Conservation (phyloP, 2,113 vertebrate genomes). For the Apus apus region DNA sequence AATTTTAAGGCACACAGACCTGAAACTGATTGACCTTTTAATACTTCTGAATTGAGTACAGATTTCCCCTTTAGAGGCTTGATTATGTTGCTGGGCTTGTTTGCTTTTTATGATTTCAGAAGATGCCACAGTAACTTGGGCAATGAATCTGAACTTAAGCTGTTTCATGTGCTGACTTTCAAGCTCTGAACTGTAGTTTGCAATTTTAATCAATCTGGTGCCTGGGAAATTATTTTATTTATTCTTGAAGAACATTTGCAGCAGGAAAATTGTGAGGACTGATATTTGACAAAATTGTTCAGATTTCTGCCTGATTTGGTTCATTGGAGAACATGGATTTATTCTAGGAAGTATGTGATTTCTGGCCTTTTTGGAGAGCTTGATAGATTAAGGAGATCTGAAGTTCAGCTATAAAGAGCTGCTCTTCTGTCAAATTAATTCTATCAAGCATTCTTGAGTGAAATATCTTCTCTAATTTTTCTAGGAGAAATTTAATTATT, state of each 20-base stretch:
- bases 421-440: neutral
- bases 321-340: neutral
- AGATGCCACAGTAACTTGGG: conserved; percentile 55
- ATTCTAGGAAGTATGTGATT: neutral
- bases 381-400: neutral
- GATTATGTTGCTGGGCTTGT: conserved; percentile 36
- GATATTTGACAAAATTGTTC: neutral
- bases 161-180: conserved; percentile 25
- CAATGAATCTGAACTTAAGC: conserved; percentile 28
- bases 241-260: neutral
- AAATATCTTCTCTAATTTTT: neutral
- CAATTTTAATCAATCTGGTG: conserved; percentile 8
- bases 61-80: conserved; percentile 57
- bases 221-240: conserved; percentile 38
- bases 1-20: conserved; percentile 46
- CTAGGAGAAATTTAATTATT: neutral
- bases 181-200: conserved; percentile 19
- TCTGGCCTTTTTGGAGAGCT: neutral
- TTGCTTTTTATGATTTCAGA: conserved; percentile 66
- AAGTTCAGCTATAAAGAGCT: neutral
- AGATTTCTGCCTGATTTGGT: neutral
- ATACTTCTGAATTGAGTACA: conserved; percentile 67
- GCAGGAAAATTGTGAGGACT: neutral
- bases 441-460: neutral
- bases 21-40: conserved; percentile 70